Base-by-base conservation (phyloP, 1,140 invertebrate genomes). In the Acromyrmex charruanus region DNA sequence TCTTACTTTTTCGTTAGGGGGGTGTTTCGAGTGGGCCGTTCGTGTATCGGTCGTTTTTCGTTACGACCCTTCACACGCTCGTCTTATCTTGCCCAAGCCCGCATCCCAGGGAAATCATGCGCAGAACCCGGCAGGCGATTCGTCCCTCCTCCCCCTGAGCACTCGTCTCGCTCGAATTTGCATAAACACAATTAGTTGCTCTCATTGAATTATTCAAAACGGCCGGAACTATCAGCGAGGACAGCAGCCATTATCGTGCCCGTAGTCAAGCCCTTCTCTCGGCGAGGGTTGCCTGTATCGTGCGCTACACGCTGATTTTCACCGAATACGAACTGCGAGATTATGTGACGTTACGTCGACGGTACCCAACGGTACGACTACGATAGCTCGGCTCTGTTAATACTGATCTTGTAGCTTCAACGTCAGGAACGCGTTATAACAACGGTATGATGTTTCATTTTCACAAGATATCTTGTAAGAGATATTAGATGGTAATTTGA, bases 171-270 rank as follows among this genome's bases (percentile, higher is more conserved):
- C 61, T 44, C 66, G 80, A 84, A 95, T 94, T 94, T 94, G 93
- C 94, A 95, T 95, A 93, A 94, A 94, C 91, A 95, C 94, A 94
- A 94, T 94, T 95, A 95, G 94, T 92, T 93, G 91, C 91, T 93
- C 87, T 92, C 92, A 93, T 94, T 94, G 94, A 95, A 95, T 95
- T 94, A 95, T 95, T 95, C 94, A 94, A 92, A 94, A 93, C 90
- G 89, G 74, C 80, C 65, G 85, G 75, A 91, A 89, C 89, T 89
- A 91, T 91, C 85, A 74, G 61, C 69, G 77, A 71, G 80, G 66
- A 49, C 68, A 75, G 89, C 87, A 81, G 59, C 77, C 72, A 87
- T 84, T 93, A 91, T 90, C 87, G 81, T 87, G 65, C 79, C 69
- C 85, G 66, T 80, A 87, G 72, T 59, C 89, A 68, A 87, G 86